Base-by-base conservation (phyloP, 2,797 vertebrate genomes). In the Myotis vivesi region DNA sequence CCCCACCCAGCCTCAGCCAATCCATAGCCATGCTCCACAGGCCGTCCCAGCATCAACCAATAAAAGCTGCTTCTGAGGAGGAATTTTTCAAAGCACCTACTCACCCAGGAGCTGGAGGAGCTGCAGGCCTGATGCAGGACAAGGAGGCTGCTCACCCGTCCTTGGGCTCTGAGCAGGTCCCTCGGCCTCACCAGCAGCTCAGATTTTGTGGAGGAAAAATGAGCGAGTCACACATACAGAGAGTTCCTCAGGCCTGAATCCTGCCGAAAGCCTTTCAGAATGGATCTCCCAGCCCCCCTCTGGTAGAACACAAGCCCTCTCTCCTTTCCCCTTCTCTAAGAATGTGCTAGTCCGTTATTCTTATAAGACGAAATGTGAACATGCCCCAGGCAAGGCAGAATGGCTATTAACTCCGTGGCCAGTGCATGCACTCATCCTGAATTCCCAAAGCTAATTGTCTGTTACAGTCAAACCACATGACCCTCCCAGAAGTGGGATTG, bases 361-460 rank as follows among this genome's bases (percentile, higher is more conserved):
- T 53, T 4, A 69, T 64, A 68, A 90, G 75, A 59, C 30, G 8
- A 89, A 33, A 28, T 5, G 12, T 3, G 46, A 76, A 3, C 44
- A 28, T 1, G 1, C 8, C 38, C 73, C 68, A 53, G 49, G 44
- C 30, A 66, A 33, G 55, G 3, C 9, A 75, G 17, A 41, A 28
- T 10, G 49, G 51, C 20, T 23, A 3, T 19, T 25, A n/a, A 68
- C 25, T 17, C 44, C 2, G 0, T 5, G 57, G 59, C 16, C 17
- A 2, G n/a, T 0, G 1, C 2, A 0, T 12, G 30, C 7, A 3
- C 23, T 25, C 33, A 6, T 22, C 9, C 23, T 0, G 0, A 10
- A 5, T 36, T 46, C 57, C 72, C 10, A 23, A 76, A 55, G 55
- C n/a, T 49, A 36, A 33, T 57, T 38, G 25, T 41, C 64, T 80